phyloP scores from a whole-genome alignment of 1,140 invertebrate species.

The Heliothis virescens region DNA sequence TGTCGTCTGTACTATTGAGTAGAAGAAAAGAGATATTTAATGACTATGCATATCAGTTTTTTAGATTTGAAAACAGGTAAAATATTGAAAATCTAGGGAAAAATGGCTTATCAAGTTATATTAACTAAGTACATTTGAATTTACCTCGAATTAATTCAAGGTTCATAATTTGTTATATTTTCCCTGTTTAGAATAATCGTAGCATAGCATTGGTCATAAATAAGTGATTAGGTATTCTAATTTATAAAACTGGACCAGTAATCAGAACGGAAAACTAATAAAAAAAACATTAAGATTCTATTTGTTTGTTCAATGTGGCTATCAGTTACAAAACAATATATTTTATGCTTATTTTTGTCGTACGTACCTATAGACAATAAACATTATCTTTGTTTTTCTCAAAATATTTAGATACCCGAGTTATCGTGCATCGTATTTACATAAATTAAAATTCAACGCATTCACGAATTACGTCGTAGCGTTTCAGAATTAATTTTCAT shows the following conservation, averaged over 20 bases:
- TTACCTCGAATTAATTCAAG: too few species aligned
- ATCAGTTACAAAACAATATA: neutral
- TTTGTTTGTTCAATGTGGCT: neutral
- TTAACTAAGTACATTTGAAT: too few species aligned
- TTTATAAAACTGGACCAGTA: neutral
- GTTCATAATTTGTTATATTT: neutral
- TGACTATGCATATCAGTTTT: too few species aligned
- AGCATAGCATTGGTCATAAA: neutral
- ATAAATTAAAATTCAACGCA: neutral
- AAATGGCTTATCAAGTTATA: too few species aligned
- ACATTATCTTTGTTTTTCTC: conserved; percentile 17
- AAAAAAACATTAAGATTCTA: neutral
- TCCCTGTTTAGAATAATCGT: neutral
- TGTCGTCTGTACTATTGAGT: too few species aligned
- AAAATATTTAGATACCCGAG: neutral
- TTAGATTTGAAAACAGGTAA: too few species aligned
- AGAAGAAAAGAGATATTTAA: too few species aligned
- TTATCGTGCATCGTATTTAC: conserved; percentile 17
- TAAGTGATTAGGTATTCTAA: neutral
- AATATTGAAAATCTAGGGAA: too few species aligned
- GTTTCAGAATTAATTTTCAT: neutral
- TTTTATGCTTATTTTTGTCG: neutral
- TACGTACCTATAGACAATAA: too few species aligned
- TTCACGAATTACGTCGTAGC: neutral
- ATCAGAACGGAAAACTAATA: neutral